phyloP scores from a whole-genome alignment of 2,888 invertebrate genomes.

The Aromia moschata region DNA sequence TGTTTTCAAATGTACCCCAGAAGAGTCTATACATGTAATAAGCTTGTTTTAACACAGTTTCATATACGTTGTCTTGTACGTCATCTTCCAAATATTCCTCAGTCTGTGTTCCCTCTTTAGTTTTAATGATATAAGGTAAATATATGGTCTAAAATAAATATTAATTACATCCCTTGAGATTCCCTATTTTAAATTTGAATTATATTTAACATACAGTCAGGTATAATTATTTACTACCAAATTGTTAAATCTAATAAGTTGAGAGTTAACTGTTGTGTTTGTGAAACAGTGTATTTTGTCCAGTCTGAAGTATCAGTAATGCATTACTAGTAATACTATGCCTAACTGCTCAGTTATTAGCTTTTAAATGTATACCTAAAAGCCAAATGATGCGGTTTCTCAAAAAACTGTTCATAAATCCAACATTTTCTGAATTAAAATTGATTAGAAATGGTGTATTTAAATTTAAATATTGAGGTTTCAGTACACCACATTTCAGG shows the following conservation, averaged over 20 bases:
- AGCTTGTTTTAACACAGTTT: slow-evolving; percentile 75
- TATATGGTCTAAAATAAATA: slow-evolving; percentile 73
- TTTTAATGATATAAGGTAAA: slow-evolving; percentile 77
- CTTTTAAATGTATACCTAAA: too few relatives aligned
- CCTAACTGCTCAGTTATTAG: too few relatives aligned
- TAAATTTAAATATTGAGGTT: too few relatives aligned
- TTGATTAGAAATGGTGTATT: too few relatives aligned
- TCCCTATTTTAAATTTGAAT: too few relatives aligned
- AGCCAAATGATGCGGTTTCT: too few relatives aligned
- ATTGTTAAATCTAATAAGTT: neutral
- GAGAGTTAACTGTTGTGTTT: neutral
- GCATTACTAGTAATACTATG: neutral
- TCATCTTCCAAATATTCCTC: slow-evolving; percentile 83
- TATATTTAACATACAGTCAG: neutral
- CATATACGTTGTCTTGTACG: slow-evolving; percentile 80
- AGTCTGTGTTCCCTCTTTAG: slow-evolving; percentile 75
- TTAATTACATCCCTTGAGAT: too few relatives aligned
- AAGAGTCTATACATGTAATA: slow-evolving; percentile 89
- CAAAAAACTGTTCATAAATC: too few relatives aligned
- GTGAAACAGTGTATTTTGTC: neutral
- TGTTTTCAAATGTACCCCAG: slow-evolving; percentile 78
- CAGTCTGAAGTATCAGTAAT: neutral
- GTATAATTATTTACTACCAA: neutral
- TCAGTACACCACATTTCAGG: too few relatives aligned
- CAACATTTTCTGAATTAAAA: too few relatives aligned